Evolutionary conservation across 2,797 vertebrate species (phyloP), one percentile per base, ranked within the genome.

Genomic region (Calcarius lapponicus): DNA sequence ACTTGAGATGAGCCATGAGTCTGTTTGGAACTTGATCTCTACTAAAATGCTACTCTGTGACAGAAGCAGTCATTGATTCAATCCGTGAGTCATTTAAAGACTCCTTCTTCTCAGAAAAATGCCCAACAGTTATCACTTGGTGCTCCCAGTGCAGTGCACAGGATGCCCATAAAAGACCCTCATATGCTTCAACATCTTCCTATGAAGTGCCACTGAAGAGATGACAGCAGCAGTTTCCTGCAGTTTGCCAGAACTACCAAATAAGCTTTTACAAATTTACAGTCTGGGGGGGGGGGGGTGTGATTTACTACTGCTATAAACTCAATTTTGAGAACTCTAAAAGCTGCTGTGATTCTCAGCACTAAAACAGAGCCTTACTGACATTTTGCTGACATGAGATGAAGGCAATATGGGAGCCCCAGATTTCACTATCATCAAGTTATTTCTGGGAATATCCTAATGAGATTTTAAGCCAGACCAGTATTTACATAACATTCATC

Each of bases 381-480:
- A 65, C 40, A 38, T 84, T 91, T 19, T 72, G 70, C 78, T 90
- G 64, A 90, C 36, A 51, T 9, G 60, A 70, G 58, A 88, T 53
- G 66, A 95, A 90, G 62, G 84, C 58, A 70, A 79, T 15, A 65
- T 21, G 40, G 74, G 60, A 92, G 74, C 4, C 56, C 56, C 58
- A 81, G 83, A 66, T 88, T 88, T 86, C 93, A 88, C 76, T 86
- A 75, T 81, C 76, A 81, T 51, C 73, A 43, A 80, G 78, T 84
- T 92, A 93, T 93, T 95, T 93, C 78, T 84, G 92, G 74, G 64
- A 88, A 92, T 87, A 92, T 80, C 92, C 80, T 90, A 92, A 93
- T 38, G 78, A 94, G 76, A 86, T 81, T 86, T 92, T 81, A 92
- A 90, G 58, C 58, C 66, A 79, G 64, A 48, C 13, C 36, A 69